Conservation (phyloP, 2,113 vertebrate species). For the Hippocampus guttulatus region DNA sequence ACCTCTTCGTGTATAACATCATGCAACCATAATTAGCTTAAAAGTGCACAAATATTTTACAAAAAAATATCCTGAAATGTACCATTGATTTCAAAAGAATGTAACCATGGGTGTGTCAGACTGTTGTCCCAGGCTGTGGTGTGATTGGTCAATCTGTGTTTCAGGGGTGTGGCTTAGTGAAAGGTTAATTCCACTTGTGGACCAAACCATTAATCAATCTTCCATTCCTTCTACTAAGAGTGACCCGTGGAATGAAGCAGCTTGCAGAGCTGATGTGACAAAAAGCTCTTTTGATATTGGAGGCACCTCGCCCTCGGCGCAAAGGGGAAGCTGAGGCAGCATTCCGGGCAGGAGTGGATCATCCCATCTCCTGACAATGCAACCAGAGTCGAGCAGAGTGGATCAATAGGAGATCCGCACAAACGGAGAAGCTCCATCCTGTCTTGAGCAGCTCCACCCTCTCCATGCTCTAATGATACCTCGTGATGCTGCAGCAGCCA, state of each 20-base stretch:
- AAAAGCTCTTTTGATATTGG: background rate
- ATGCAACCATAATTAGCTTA: too few species aligned
- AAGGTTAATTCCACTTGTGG: background rate
- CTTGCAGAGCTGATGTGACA: background rate
- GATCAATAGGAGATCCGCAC: conserved; percentile 65
- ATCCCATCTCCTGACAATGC: conserved; percentile 47
- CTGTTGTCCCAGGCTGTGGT: too few species aligned
- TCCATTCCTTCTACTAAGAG: background rate
- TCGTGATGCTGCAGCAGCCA: conserved; percentile 32
- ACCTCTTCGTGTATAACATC: too few species aligned
- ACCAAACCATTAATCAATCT: background rate
- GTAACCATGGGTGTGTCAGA: too few species aligned
- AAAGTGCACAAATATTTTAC: too few species aligned
- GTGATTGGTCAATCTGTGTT: too few species aligned
- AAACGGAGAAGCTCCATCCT: conserved; percentile 61
- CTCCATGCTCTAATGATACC: conserved; percentile 48
- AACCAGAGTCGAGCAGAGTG: conserved; percentile 57
- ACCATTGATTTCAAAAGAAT: too few species aligned
- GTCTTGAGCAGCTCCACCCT: conserved; percentile 50
- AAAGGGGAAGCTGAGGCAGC: conserved; percentile 41
- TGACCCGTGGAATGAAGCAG: background rate
- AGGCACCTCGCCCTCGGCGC: conserved; percentile 5
- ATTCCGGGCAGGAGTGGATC: conserved; percentile 42
- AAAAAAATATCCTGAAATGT: too few species aligned
- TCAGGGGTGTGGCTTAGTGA: too few species aligned